Conservation (phyloP, 2,888 invertebrate species). For the Abrostola tripartita region DNA sequence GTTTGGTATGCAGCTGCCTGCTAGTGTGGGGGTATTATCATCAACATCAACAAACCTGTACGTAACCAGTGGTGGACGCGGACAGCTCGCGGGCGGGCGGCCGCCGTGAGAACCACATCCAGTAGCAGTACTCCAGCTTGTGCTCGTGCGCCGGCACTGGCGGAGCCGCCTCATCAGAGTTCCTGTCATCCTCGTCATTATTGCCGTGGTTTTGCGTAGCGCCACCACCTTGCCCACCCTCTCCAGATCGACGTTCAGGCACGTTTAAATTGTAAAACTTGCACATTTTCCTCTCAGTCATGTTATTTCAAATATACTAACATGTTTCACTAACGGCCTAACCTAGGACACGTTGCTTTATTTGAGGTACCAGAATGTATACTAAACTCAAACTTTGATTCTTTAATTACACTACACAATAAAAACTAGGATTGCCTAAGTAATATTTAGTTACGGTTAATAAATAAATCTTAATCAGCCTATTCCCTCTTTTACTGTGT, state of each 20-base stretch:
- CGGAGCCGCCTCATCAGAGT: constrained; percentile 75
- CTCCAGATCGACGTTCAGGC: constrained; percentile 85
- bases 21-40: constrained; percentile 5
- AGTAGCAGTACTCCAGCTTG: constrained; percentile 97
- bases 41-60: constrained; percentile 72
- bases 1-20: constrained; percentile 5
- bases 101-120: constrained; percentile 94
- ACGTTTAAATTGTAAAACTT: constrained; percentile 88
- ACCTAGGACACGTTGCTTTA: constrained; percentile 86
- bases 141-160: constrained; percentile 95
- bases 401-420: constrained; percentile 66
- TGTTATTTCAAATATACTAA: constrained; percentile 85
- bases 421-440: constrained; percentile 63
- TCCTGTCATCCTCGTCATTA: constrained; percentile 80
- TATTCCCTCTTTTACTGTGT: constrained; percentile 85
- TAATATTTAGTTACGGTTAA: constrained; percentile 66
- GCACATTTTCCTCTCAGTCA: constrained; percentile 88
- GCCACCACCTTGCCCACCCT: constrained; percentile 71
- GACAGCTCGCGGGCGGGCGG: constrained; percentile 84
- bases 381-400: constrained; percentile 66
- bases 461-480: constrained; percentile 76
- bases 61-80: constrained; percentile 82
- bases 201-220: constrained; percentile 74
- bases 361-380: constrained; percentile 71
- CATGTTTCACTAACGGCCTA: constrained; percentile 87